Conservation (phyloP, 1,140 invertebrate genomes). For the Caenorhabditis brenneri region DNA sequence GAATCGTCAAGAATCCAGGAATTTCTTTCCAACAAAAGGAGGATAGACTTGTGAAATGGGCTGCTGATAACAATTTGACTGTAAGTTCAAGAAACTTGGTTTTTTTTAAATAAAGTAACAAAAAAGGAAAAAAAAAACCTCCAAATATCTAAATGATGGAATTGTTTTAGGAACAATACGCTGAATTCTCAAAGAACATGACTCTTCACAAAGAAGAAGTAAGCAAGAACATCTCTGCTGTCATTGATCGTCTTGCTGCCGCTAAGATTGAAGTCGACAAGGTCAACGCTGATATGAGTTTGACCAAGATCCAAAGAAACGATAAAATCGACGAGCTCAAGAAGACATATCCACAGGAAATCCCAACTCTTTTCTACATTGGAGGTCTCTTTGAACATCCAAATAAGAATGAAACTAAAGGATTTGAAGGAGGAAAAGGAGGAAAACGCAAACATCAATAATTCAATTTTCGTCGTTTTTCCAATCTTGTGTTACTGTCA, state of each 20-base stretch:
- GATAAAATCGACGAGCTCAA: constrained; percentile 24
- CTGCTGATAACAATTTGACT: not conserved
- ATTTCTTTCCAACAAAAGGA: constrained; percentile 15
- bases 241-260: not conserved
- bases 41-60: constrained; percentile 21
- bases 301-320: constrained; percentile 17
- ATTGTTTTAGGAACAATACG: constrained; percentile 29
- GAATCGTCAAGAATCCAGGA: constrained; percentile 30
- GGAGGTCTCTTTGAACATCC: not conserved
- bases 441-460: not conserved
- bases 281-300: not conserved
- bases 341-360: not conserved
- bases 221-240: not conserved
- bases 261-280: constrained; percentile 20
- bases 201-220: not conserved
- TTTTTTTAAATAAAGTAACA: not conserved
- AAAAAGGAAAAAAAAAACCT: too few relatives aligned
- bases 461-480: not conserved
- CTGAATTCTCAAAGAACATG: constrained; percentile 2
- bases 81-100: not conserved
- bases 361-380: not conserved
- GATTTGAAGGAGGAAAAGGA: not conserved
- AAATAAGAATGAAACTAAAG: not conserved
- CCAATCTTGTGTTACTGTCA: not conserved
- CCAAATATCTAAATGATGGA: not conserved